Percentiles rank a stretch among this genome's conserved stretches.
phyloP scores from a whole-genome alignment of 2,888 invertebrate genomes.

The Synanthedon tipuliformis region DNA sequence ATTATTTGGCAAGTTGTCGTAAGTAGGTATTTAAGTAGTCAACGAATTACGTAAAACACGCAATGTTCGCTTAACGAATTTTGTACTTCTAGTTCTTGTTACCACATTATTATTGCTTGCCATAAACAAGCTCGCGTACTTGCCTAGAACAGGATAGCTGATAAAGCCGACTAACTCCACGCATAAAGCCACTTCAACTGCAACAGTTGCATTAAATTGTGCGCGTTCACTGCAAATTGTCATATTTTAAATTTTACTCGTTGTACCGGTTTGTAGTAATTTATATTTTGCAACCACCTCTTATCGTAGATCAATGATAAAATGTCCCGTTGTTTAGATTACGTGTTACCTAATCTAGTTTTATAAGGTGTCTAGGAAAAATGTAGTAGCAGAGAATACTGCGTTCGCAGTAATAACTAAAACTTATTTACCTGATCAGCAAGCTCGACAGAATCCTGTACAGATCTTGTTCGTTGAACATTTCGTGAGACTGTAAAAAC shows the following conservation, averaged over 20 bases:
- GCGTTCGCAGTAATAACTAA: no score
- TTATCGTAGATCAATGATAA: no score
- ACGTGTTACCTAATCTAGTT: no score
- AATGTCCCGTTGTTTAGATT: no score
- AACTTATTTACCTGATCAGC: no score
- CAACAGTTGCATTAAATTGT: conserved; percentile 18
- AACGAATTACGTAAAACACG: conserved; percentile 46
- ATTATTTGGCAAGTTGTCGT: conserved; percentile 45
- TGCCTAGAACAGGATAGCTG: conserved; percentile 24
- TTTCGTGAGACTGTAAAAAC: no score
- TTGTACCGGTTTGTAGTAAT: conserved; percentile 13
- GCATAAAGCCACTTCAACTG: conserved; percentile 38
- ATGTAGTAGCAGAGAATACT: no score
- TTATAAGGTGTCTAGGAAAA: no score
- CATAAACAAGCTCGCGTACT: conserved; percentile 24
- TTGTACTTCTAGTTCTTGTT: conserved; percentile 28
- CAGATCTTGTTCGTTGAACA: no score
- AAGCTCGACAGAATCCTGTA: no score
- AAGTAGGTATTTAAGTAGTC: conserved; percentile 24
- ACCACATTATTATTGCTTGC: conserved; percentile 23
- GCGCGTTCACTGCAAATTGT: conserved; percentile 31
- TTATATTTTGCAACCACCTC: neutral
- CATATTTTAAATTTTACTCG: conserved; percentile 26
- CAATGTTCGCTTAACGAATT: conserved; percentile 19
- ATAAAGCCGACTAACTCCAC: conserved; percentile 34